Percentiles rank a stretch among this genome's conserved stretches.
Evolutionary conservation across 2,113 vertebrate species (phyloP).

Genomic region (Otocyon megalotis): DNA sequence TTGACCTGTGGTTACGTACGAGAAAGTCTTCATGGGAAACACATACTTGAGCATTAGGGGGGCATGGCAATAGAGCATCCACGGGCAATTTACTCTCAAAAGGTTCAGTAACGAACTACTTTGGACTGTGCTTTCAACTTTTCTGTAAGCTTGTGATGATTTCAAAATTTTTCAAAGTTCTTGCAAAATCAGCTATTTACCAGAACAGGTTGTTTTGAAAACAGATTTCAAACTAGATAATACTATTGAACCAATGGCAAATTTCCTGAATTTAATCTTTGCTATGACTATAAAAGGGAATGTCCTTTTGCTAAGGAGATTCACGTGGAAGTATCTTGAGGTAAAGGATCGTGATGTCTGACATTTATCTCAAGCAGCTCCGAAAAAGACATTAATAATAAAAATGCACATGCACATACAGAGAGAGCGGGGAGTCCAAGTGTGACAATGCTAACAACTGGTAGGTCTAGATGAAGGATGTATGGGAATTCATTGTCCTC

Average conservation of each 20-base stretch:
- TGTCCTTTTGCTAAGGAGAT: background rate
- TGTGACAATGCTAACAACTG: background rate
- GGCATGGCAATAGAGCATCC: fast-evolving
- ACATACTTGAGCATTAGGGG: background rate
- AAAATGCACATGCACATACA: background rate
- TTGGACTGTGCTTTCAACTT: background rate
- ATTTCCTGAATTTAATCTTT: background rate
- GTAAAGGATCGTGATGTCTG: background rate
- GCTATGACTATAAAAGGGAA: background rate
- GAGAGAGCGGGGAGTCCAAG: background rate
- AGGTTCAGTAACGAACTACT: background rate
- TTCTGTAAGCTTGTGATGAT: background rate
- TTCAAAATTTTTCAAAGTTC: background rate
- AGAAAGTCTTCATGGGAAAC: background rate
- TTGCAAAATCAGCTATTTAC: background rate
- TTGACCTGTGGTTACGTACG: background rate
- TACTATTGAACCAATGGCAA: background rate
- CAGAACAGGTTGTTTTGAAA: background rate
- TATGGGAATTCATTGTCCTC: background rate
- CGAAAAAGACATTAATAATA: slow-evolving; percentile 1
- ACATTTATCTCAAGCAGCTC: background rate
- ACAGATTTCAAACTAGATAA: background rate
- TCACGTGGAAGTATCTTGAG: background rate
- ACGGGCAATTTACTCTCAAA: background rate
- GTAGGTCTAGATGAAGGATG: background rate